Conservation (phyloP, 2,888 invertebrate species). For the Sphaeridia pumilis region DNA sequence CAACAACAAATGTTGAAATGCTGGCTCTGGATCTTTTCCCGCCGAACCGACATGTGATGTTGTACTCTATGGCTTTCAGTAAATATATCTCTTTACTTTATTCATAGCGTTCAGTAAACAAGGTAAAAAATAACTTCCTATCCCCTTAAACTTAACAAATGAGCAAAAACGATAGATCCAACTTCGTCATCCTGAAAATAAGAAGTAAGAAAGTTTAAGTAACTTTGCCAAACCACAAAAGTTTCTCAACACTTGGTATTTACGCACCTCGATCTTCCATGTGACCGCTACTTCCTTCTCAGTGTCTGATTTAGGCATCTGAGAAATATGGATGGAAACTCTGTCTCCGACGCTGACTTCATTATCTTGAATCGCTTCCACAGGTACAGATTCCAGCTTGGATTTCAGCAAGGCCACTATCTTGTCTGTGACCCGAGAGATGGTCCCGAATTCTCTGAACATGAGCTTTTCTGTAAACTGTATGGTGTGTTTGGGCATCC, state of each 20-base stretch:
- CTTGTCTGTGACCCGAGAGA: conserved; percentile 29
- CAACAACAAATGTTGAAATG: too few relatives aligned
- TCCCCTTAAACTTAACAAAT: background rate
- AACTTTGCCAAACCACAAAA: background rate
- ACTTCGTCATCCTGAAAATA: background rate
- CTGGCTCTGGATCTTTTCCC: too few relatives aligned
- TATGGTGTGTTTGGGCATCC: conserved; percentile 62
- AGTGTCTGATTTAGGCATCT: conserved; percentile 45
- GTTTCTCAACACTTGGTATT: background rate
- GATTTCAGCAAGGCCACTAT: conserved; percentile 12
- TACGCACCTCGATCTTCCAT: conserved; percentile 66
- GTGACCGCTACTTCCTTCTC: conserved; percentile 81
- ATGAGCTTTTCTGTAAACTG: conserved; percentile 48
- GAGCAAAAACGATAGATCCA: background rate
- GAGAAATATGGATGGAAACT: conserved; percentile 24
- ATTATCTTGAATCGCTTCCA: conserved; percentile 48
- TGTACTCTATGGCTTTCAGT: too few relatives aligned
- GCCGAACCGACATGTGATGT: too few relatives aligned
- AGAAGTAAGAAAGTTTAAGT: background rate
- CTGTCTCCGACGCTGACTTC: conserved; percentile 62
- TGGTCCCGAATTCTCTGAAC: conserved; percentile 25
- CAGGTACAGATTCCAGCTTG: background rate
- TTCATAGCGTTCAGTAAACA: too few relatives aligned
- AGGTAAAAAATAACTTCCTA: too few relatives aligned
- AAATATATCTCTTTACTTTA: too few relatives aligned